A percentile compares a stretch with the other conserved stretches of the same genome.
These are phyloP conservation scores for Hypsibius dujardini DNA, from an alignment of 1,140 invertebrate species.

Conservation along the genomic window DNA sequence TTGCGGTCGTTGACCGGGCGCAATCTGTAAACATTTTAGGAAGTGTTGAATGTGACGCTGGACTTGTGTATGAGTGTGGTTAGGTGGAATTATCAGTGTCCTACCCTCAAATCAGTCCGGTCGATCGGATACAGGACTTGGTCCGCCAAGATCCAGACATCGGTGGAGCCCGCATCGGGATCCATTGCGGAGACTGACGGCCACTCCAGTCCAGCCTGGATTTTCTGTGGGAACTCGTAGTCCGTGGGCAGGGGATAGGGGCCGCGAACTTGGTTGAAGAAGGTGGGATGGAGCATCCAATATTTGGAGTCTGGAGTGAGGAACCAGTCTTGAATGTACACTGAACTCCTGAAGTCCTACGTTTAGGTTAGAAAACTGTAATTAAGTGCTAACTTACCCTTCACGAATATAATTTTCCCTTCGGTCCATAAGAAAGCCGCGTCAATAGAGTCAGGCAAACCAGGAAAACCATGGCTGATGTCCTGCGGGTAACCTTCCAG, in stretches of 20 bases:
- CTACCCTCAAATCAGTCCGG: not conserved
- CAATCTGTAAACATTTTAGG: not conserved
- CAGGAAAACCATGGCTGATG: conserved; percentile 4
- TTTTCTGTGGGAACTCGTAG: not conserved
- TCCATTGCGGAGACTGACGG: not conserved
- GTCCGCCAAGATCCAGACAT: not conserved
- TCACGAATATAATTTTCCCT: not conserved
- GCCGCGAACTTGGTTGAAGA: conserved; percentile 15
- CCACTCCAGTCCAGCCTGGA: conserved; percentile 4
- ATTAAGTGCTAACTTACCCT: not conserved
- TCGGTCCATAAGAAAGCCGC: conserved; percentile 11
- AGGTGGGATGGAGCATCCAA: not conserved
- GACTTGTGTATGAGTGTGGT: not conserved
- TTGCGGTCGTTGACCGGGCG: not conserved
- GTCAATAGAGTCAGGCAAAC: not conserved
- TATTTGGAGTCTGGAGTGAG: not conserved
- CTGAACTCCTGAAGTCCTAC: not conserved
- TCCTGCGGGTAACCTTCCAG: conserved; percentile 13
- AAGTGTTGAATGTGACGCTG: not conserved
- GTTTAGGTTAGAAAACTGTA: not conserved
- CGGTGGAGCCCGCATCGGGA: not conserved
- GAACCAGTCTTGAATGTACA: no score
- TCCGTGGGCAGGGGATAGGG: not conserved
- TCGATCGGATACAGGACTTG: not conserved
- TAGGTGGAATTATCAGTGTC: not conserved